A percentile compares a stretch with the other conserved stretches of the same genome.
Conservation (phyloP, 2,888 invertebrate species). For the Scaeva pyrastri region DNA sequence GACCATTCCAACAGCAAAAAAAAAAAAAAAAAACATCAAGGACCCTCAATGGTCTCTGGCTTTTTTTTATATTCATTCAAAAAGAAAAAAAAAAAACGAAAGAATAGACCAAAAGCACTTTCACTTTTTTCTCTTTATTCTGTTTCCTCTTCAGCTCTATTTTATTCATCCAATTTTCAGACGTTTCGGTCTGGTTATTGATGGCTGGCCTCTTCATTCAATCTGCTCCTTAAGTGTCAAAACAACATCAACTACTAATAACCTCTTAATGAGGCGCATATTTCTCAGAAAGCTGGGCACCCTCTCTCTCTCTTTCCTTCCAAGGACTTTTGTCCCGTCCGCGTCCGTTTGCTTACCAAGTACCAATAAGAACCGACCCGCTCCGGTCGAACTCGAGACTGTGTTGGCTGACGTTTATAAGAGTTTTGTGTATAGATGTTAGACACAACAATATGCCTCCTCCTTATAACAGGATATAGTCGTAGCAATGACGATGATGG, state of each 20-base stretch:
- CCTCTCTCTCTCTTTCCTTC: not conserved
- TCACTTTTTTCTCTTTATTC: not conserved
- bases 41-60: constrained; percentile 18
- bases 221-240: constrained; percentile 70
- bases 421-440: constrained; percentile 32
- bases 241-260: constrained; percentile 74
- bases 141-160: not conserved
- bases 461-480: constrained; percentile 25
- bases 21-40: not conserved
- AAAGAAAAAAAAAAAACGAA: not conserved
- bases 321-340: constrained; percentile 33
- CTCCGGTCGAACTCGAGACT: no score
- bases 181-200: constrained; percentile 55
- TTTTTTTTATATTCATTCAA: not conserved
- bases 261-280: constrained; percentile 56
- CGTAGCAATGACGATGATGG: no score
- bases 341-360: not conserved
- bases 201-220: constrained; percentile 54
- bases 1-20: not conserved
- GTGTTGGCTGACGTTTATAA: not conserved
- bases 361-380: no score
- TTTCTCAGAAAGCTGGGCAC: constrained; percentile 8
- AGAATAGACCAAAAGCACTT: constrained; percentile 5
- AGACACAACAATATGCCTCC: constrained; percentile 37
- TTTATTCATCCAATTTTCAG: constrained; percentile 31